These are phyloP conservation scores for Eretmocerus hayati DNA, from an alignment of 2,888 invertebrate species.

Conservation along the genomic window DNA sequence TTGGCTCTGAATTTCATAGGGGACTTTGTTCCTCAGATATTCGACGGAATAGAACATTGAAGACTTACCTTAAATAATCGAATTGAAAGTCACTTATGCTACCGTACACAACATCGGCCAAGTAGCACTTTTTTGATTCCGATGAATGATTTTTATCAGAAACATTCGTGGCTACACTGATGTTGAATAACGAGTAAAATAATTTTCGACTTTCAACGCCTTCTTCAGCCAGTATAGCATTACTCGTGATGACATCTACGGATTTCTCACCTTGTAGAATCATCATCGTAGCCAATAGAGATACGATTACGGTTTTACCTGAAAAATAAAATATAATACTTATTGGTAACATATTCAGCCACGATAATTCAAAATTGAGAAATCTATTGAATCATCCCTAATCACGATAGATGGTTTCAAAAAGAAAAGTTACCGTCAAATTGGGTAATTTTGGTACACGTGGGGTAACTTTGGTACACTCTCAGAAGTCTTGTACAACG, in stretches of 20 bases:
- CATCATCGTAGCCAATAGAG: conserved; percentile 32
- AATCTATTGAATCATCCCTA: too few species aligned
- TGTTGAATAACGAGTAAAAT: conserved; percentile 30
- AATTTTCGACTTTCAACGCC: conserved; percentile 19
- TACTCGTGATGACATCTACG: conserved; percentile 40
- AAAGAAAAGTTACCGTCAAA: too few species aligned
- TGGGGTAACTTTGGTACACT: too few species aligned
- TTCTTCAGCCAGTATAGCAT: conserved; percentile 33
- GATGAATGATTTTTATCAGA: conserved; percentile 21
- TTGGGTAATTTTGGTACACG: too few species aligned
- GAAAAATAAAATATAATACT: neutral
- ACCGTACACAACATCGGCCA: conserved; percentile 36
- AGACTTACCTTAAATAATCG: conserved; percentile 28
- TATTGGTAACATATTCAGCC: too few species aligned
- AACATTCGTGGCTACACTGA: conserved; percentile 33
- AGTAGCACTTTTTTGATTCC: conserved; percentile 23
- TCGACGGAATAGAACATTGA: too few species aligned
- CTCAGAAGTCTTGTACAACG: too few species aligned
- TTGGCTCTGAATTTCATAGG: too few species aligned
- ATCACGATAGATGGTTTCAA: too few species aligned
- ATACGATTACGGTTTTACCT: conserved; percentile 38
- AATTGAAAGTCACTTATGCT: conserved; percentile 36
- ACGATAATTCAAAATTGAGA: too few species aligned
- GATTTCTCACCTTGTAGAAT: conserved; percentile 29
- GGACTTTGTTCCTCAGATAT: too few species aligned